phyloP scores from a whole-genome alignment of 2,113 vertebrate genomes.

The Plectropomus leopardus region DNA sequence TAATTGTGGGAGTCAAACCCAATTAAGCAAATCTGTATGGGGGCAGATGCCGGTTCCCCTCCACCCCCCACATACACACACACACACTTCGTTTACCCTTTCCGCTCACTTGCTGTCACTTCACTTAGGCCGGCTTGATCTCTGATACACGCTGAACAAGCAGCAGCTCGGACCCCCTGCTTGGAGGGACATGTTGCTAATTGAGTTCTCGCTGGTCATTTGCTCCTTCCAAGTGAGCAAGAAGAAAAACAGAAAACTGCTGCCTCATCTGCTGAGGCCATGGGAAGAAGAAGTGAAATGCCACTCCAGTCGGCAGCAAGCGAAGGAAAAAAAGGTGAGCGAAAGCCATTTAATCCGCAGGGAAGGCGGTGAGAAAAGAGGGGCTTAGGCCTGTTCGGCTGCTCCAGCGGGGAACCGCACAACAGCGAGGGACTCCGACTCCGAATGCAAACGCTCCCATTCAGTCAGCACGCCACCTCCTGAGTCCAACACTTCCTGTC shows the following conservation, averaged over 20 bases:
- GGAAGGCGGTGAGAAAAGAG: conserved; percentile 61
- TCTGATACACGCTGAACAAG: conserved; percentile 45
- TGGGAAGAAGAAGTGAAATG: conserved; percentile 64
- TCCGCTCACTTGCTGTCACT: conserved; percentile 67
- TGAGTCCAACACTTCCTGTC: conserved; percentile 68
- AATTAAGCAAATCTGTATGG: conserved; percentile 88
- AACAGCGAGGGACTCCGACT: conserved; percentile 37
- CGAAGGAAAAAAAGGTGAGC: conserved; percentile 66
- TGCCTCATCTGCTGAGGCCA: conserved; percentile 80
- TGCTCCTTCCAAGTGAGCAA: conserved; percentile 91
- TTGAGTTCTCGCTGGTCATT: conserved; percentile 88
- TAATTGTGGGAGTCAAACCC: conserved; percentile 86
- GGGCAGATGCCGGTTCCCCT: conserved; percentile 85
- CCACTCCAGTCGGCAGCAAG: conserved; percentile 66
- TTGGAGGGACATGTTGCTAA: conserved; percentile 84
- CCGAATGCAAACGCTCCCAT: conserved; percentile 55
- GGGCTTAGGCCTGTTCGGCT: conserved; percentile 50
- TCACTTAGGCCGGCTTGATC: conserved; percentile 63
- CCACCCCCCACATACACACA: conserved; percentile 6
- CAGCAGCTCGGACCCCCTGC: conserved; percentile 59
- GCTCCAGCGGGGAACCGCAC: conserved; percentile 60
- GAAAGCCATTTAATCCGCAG: conserved; percentile 82
- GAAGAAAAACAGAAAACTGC: conserved; percentile 82
- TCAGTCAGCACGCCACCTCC: conserved; percentile 59
- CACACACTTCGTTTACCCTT: conserved; percentile 59